phyloP scores from a whole-genome alignment of 2,797 vertebrate species.

The Alfaro cultratus region DNA sequence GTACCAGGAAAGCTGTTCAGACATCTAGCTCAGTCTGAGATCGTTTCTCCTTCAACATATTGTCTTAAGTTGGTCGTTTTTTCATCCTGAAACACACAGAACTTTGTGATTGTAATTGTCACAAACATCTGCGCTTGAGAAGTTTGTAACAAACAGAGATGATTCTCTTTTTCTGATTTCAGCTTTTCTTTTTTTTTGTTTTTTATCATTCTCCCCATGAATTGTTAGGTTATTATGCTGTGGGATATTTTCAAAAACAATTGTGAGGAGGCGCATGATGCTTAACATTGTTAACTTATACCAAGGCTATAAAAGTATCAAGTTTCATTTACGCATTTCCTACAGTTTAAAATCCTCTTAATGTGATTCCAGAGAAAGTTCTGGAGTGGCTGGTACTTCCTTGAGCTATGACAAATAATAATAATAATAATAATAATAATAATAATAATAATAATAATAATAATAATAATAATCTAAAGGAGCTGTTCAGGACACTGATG shows the following conservation, averaged over 20 bases:
- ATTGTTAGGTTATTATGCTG: neutral
- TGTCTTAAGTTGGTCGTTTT: neutral
- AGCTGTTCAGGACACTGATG: neutral
- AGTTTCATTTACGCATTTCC: neutral
- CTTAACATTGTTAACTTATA: neutral
- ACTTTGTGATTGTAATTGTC: neutral
- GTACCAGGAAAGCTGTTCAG: constrained; percentile 41
- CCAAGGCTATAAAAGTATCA: neutral
- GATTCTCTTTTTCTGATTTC: neutral
- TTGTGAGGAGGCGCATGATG: neutral
- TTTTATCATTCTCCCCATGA: neutral
- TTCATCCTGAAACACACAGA: neutral
- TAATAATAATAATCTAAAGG: neutral
- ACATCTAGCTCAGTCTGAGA: constrained; percentile 17
- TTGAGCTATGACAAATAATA: neutral
- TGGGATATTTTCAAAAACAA: neutral
- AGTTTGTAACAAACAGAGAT: neutral
- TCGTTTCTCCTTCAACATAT: constrained; percentile 22
- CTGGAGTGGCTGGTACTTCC: neutral
- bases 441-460: neutral
- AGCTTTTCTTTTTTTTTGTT: neutral
- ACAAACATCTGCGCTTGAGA: neutral
- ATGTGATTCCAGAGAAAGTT: neutral
- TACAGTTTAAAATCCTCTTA: neutral
- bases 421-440: neutral